These are phyloP conservation scores for Mya arenaria DNA, from an alignment of 1,140 invertebrate species.

Conservation along the genomic window DNA sequence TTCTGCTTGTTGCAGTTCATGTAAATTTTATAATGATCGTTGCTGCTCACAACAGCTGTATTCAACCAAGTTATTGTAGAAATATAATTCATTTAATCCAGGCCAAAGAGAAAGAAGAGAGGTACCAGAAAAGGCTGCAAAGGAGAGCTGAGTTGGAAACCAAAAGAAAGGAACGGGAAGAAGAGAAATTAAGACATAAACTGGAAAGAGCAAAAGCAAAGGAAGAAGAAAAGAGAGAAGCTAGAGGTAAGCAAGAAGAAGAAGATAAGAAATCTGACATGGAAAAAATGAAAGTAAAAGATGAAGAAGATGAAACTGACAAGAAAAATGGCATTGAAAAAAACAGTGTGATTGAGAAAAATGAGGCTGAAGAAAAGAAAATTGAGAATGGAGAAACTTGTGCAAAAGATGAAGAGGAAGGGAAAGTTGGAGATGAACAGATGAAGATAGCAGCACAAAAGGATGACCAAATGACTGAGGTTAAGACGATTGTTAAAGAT, in stretches of 20 bases:
- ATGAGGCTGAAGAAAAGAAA: background rate
- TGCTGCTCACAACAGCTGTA: too few species aligned
- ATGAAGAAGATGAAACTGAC: conserved; percentile 26
- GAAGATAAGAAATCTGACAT: conserved; percentile 7
- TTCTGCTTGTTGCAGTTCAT: too few species aligned
- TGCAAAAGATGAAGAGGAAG: conserved; percentile 17
- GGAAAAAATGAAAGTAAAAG: conserved; percentile 28
- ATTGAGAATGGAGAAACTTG: conserved; percentile 12
- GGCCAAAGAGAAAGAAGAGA: conserved; percentile 79
- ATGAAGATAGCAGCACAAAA: conserved; percentile 27
- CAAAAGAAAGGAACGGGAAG: conserved; percentile 77
- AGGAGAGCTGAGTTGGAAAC: conserved; percentile 76
- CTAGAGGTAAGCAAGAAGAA: background rate
- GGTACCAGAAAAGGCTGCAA: conserved; percentile 74
- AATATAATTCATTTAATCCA: too few species aligned
- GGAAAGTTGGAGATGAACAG: background rate
- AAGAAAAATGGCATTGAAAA: background rate
- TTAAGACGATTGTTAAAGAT: background rate
- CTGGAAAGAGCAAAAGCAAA: conserved; percentile 54
- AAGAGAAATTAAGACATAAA: conserved; percentile 72
- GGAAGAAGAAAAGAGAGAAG: conserved; percentile 33
- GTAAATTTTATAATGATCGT: too few species aligned
- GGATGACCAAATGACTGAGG: background rate
- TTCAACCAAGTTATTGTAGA: too few species aligned
- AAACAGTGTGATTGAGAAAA: background rate